Percentiles rank a stretch among this genome's conserved stretches.
Conservation (phyloP, 2,113 vertebrate species). For the Peromyscus californicus region DNA sequence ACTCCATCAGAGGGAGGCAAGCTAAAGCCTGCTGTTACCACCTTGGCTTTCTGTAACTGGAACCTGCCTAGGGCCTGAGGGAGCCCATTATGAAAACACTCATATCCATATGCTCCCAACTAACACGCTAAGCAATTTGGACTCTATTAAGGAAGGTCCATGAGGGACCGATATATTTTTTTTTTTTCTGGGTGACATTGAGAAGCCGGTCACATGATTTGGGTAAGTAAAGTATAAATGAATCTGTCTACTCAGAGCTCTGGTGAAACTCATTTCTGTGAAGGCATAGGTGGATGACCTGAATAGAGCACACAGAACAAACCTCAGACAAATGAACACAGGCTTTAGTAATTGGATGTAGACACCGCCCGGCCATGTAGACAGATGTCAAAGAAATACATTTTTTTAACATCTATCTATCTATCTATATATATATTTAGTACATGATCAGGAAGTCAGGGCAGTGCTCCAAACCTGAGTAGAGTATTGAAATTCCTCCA, state of each 20-base stretch:
- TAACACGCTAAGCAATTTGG: conserved; percentile 24
- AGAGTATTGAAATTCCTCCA: conserved; percentile 10
- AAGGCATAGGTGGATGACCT: neutral
- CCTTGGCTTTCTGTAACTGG: conserved; percentile 41
- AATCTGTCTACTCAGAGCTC: neutral
- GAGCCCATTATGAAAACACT: conserved; percentile 61
- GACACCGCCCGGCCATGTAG: neutral
- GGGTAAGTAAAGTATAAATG: conserved; percentile 66
- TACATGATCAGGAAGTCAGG: neutral
- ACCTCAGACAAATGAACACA: neutral
- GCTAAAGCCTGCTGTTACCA: conserved; percentile 53
- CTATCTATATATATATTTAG: too few species aligned
- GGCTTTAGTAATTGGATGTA: neutral
- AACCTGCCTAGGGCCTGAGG: neutral
- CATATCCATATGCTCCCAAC: neutral
- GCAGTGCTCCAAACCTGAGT: neutral
- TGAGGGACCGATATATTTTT: neutral
- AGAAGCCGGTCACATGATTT: conserved; percentile 49
- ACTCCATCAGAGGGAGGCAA: conserved; percentile 53
- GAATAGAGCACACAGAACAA: neutral
- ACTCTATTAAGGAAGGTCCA: conserved; percentile 10
- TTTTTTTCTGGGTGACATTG: neutral
- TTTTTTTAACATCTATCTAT: too few species aligned
- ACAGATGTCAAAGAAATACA: neutral
- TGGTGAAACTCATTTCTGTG: neutral